These are phyloP conservation scores for Heterocephalus glaber DNA, from an alignment of 2,113 vertebrate species.

Conservation along the genomic window DNA sequence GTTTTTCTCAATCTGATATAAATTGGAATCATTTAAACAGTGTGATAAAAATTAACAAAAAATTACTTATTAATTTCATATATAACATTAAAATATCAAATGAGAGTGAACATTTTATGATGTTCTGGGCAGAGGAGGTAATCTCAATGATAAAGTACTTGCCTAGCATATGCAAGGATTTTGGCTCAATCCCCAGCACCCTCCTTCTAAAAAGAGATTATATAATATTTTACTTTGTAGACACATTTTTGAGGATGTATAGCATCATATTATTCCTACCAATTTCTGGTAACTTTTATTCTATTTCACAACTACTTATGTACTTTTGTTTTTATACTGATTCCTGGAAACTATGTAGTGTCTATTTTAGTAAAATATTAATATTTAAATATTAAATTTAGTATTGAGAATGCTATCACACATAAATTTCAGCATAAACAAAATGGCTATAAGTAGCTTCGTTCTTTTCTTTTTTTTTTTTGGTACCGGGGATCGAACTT, in stretches of 20 bases:
- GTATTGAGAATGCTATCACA: not conserved
- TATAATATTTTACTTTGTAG: constrained; percentile 36
- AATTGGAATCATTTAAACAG: constrained; percentile 19
- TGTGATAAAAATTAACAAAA: not conserved
- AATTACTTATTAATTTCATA: not conserved
- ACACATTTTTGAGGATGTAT: not conserved
- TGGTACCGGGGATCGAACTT: too few relatives aligned
- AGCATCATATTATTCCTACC: not conserved
- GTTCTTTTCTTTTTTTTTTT: too few relatives aligned
- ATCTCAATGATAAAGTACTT: not conserved
- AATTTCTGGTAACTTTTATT: not conserved
- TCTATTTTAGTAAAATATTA: constrained; percentile 14
- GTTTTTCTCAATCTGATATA: not conserved
- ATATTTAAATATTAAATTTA: not conserved
- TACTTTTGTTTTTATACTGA: constrained; percentile 11
- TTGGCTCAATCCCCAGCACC: not conserved
- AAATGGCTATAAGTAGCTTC: constrained; percentile 34
- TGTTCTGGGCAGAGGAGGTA: not conserved
- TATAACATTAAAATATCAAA: not conserved
- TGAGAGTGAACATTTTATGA: not conserved
- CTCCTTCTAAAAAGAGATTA: not conserved
- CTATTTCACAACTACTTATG: constrained; percentile 1
- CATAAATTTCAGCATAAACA: not conserved
- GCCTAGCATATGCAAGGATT: not conserved
- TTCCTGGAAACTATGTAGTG: not conserved